Evolutionary conservation across 1,140 invertebrate genomes (phyloP), one percentile per base, ranked within the genome.

Genomic region (Hyposmocoma kahamanoa): DNA sequence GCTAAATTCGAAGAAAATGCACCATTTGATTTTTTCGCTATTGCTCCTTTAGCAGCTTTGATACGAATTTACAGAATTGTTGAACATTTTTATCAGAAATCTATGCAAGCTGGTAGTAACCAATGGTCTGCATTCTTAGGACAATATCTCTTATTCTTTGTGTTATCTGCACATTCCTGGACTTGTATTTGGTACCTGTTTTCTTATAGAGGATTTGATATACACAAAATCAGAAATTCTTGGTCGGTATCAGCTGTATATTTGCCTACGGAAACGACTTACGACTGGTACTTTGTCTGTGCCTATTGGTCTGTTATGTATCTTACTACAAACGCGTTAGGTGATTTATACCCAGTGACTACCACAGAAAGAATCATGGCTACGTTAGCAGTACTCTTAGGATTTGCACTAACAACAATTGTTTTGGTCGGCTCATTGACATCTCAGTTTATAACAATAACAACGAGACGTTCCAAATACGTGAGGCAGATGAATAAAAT

Each of bases 81-180:
- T 45, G 64, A 73, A 59, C 78, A 79, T 48, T 80, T 78, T 36
- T 85, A 80, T 38, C 66, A 62, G 6, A 80, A 70, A 56, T 85
- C 81, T 9, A 77, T 73, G 2, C 69, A 82, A 64, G 81, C 81
- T 20, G 81, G 81, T 9, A 78, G 79, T 24, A 85, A 85, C 58
- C 81, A 85, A 64, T 85, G 81, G 81, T 74, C 77, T 6, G 75
- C 74, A 21, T 83, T 85, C 56, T 61, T 84, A 18, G 77, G 71
- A 11, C 81, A 84, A 56, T 84, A 84, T 54, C 49, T 84, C 3
- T 70, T 76, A 45, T 58, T 84, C 26, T 76, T 84, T 43, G 44
- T 84, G 13, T 52, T 83, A n/a, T 78, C 68, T 17, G 79, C 79
- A 4, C 81, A 84, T 45, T 78, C 72, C 11, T 80, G 72, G 69